Conservation (phyloP, 1,140 invertebrate genomes). For the Conopomorpha cramerella region DNA sequence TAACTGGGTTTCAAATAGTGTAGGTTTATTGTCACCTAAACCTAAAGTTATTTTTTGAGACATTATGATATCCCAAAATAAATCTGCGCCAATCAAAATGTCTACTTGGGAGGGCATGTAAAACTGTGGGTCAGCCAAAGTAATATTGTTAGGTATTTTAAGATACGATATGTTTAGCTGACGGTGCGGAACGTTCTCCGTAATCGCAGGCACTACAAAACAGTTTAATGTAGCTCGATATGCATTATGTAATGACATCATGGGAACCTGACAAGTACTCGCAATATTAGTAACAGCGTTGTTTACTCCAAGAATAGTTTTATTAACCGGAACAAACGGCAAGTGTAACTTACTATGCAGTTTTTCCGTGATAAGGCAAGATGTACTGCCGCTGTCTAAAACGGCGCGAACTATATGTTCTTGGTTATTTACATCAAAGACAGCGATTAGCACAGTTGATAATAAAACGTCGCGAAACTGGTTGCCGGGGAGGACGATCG, state of each 20-base stretch:
- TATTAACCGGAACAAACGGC: constrained; percentile 1
- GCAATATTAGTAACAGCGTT: constrained; percentile 2
- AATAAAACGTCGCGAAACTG: constrained; percentile 9
- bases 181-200: constrained; percentile 5
- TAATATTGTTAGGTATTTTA: constrained; percentile 7
- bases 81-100: too few relatives aligned
- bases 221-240: constrained; percentile 6
- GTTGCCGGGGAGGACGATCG: too few relatives aligned
- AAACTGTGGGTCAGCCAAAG: constrained; percentile 12
- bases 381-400: constrained; percentile 9
- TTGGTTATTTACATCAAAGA: constrained; percentile 5
- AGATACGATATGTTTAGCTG: constrained; percentile 4
- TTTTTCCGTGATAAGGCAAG: constrained; percentile 8
- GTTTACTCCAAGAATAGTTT: constrained; percentile 6
- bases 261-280: constrained; percentile 5
- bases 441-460: constrained; percentile 7
- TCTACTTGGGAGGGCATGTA: constrained; percentile 10
- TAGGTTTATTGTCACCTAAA: constrained; percentile 9
- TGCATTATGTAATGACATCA: constrained; percentile 6
- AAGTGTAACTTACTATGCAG: constrained; percentile 5
- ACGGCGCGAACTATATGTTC: constrained; percentile 6
- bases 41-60: constrained; percentile 6
- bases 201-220: constrained; percentile 8
- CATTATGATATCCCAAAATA: constrained; percentile 13
- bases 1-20: constrained; percentile 7